Conservation (phyloP, 2,113 vertebrate species). For the Delphinapterus leucas region DNA sequence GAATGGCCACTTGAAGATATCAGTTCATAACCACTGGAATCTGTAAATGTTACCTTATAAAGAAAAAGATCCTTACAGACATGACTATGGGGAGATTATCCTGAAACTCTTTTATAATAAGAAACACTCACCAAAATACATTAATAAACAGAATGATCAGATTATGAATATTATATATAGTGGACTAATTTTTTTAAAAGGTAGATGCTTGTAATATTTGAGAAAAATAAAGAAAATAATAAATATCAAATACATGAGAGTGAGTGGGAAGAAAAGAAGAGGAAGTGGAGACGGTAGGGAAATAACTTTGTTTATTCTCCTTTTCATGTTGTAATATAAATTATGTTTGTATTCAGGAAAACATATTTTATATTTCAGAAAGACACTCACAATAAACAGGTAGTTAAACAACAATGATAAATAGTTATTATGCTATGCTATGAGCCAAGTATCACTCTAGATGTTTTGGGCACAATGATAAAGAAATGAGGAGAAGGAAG, state of each 20-base stretch:
- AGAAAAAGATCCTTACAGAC: not conserved
- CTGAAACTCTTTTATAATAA: not conserved
- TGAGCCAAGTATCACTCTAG: not conserved
- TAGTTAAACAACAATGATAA: not conserved
- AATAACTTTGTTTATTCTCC: not conserved
- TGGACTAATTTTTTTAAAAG: not conserved
- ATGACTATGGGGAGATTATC: not conserved
- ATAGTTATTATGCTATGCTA: not conserved
- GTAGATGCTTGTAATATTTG: not conserved
- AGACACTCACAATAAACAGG: not conserved
- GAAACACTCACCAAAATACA: not conserved
- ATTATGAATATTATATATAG: not conserved
- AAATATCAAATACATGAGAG: not conserved
- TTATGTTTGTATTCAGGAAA: not conserved
- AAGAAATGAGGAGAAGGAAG: not conserved
- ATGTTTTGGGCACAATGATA: not conserved
- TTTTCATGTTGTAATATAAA: not conserved
- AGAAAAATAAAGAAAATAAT: not conserved
- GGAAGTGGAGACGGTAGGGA: not conserved
- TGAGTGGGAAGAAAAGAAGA: not conserved
- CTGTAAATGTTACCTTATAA: not conserved
- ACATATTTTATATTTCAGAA: not conserved
- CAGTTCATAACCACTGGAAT: not conserved
- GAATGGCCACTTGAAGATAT: not conserved
- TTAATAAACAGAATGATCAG: not conserved